phyloP scores from a whole-genome alignment of 2,113 vertebrate species.

The Heptranchias perlo region DNA sequence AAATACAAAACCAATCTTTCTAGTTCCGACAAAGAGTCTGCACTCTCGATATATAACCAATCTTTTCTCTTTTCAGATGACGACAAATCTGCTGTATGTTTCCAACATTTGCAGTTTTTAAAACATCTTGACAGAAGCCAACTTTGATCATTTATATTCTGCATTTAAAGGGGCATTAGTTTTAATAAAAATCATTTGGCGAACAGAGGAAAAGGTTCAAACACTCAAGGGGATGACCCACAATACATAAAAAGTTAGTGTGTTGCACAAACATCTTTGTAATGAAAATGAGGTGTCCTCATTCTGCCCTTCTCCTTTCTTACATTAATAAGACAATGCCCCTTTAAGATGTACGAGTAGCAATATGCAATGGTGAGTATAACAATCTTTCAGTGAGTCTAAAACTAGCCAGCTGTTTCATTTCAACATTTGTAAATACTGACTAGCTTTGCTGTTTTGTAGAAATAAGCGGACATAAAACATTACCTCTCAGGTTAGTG shows the following conservation, averaged over 20 bases:
- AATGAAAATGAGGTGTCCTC: neutral
- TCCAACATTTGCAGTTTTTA: neutral
- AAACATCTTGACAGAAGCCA: neutral
- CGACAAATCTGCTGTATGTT: neutral
- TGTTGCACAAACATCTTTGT: neutral
- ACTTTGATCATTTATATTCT: neutral
- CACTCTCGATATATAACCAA: neutral
- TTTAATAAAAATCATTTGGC: constrained; percentile 10
- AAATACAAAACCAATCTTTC: neutral
- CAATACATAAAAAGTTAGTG: neutral
- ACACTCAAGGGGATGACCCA: neutral
- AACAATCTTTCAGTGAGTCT: neutral
- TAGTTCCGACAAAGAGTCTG: neutral
- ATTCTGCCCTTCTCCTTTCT: neutral
- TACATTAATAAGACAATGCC: neutral
- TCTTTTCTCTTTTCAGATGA: neutral
- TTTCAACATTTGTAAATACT: neutral
- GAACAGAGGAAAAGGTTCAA: neutral
- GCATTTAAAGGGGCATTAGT: neutral
- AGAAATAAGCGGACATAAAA: neutral
- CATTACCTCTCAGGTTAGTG: neutral
- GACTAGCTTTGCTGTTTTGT: neutral
- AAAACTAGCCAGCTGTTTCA: neutral
- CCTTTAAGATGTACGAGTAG: constrained; percentile 11
- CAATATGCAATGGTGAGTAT: neutral